Evolutionary conservation across 2,797 vertebrate genomes (phyloP).

Genomic region (Moxostoma hubbsi): DNA sequence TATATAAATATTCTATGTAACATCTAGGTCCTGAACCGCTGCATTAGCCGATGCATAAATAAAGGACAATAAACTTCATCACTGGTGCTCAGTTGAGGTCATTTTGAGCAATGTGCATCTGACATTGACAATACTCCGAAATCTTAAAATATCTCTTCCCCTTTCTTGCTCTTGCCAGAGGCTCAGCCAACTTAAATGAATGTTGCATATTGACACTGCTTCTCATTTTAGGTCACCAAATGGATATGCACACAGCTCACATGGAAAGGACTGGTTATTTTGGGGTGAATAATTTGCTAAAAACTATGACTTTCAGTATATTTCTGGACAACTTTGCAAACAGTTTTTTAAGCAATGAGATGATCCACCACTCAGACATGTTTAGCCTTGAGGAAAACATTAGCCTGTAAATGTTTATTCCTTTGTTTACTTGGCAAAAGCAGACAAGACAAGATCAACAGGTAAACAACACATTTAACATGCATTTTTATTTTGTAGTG

Average conservation of each 20-base stretch:
- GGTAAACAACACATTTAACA: too few relatives aligned
- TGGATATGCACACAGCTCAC: constrained; percentile 6
- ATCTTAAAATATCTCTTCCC: constrained; percentile 19
- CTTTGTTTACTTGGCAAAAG: too few relatives aligned
- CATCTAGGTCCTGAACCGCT: too few relatives aligned
- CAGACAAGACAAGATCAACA: too few relatives aligned
- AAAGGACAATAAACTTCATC: background rate
- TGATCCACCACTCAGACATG: constrained; percentile 11
- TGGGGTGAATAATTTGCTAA: constrained; percentile 3
- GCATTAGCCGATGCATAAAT: background rate
- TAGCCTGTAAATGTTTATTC: too few relatives aligned
- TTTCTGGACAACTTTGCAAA: constrained; percentile 9
- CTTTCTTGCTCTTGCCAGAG: constrained; percentile 35
- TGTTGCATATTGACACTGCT: constrained; percentile 26
- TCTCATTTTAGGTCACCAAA: constrained; percentile 29
- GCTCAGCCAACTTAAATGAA: constrained; percentile 18
- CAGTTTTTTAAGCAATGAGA: background rate
- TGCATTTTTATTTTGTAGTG: too few relatives aligned
- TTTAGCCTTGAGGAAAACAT: too few relatives aligned
- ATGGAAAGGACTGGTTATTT: constrained; percentile 20
- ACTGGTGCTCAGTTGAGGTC: background rate
- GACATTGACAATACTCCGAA: background rate
- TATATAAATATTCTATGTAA: too few relatives aligned
- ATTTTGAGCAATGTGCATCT: background rate
- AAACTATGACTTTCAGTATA: constrained; percentile 17